Evolutionary conservation across 1,140 invertebrate genomes (phyloP).

Genomic region (Neodiprion pinetum): DNA sequence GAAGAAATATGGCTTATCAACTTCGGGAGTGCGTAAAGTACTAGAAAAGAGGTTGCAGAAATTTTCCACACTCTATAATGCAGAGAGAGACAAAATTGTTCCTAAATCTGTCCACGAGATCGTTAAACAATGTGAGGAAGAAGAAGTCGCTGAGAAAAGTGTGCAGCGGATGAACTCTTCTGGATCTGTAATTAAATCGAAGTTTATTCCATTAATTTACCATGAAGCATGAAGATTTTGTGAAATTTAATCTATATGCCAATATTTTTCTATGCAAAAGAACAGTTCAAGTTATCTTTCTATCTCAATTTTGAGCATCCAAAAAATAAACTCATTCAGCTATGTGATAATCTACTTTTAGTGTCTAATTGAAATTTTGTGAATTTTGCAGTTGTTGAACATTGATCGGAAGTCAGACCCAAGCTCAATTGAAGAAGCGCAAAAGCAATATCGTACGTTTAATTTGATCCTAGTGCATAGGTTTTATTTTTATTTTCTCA

Average conservation of each 20-base stretch:
- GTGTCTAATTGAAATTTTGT: constrained; percentile 18
- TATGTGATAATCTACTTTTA: constrained; percentile 3
- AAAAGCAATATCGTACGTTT: constrained; percentile 60
- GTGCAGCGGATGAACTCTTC: constrained; percentile 29
- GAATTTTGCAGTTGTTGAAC: constrained; percentile 45
- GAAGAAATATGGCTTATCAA: constrained; percentile 61
- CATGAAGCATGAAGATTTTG: not conserved
- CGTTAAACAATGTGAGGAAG: constrained; percentile 57
- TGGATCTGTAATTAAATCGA: constrained; percentile 17
- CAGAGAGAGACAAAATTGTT: constrained; percentile 60
- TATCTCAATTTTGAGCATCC: constrained; percentile 6
- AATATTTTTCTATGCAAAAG: too few relatives aligned
- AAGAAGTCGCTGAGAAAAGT: constrained; percentile 57
- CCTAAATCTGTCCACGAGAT: constrained; percentile 57
- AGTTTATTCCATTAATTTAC: constrained; percentile 19
- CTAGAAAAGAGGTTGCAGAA: constrained; percentile 57
- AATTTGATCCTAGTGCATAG: constrained; percentile 8
- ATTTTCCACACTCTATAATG: constrained; percentile 61
- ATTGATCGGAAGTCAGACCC: constrained; percentile 51
- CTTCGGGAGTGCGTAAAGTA: constrained; percentile 59
- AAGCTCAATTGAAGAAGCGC: constrained; percentile 54
- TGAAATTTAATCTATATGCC: not conserved
- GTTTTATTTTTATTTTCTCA: constrained; percentile 29
- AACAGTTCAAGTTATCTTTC: constrained; percentile 6
- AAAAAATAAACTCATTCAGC: not conserved